Evolutionary conservation across 2,113 vertebrate species (phyloP).

Genomic region (Brachionichthys hirsutus): DNA sequence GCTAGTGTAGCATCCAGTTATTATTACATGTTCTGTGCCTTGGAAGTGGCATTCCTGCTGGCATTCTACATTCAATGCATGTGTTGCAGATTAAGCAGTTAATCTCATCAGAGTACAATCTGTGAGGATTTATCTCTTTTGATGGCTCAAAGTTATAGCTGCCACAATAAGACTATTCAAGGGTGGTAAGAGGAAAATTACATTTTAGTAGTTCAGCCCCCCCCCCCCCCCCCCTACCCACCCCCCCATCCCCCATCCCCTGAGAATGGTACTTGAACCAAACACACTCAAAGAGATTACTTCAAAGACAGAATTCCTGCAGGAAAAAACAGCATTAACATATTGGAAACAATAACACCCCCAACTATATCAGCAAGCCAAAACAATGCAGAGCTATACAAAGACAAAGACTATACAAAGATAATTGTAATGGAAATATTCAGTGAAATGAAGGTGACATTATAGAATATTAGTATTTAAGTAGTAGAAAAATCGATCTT

Average conservation of each 20-base stretch:
- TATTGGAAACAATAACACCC: constrained; percentile 72
- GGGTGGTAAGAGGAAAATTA: constrained; percentile 62
- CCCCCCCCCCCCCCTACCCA: no score
- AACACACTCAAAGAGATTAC: constrained; percentile 65
- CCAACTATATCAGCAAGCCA: constrained; percentile 54
- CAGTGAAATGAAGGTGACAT: constrained; percentile 51
- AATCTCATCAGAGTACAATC: constrained; percentile 75
- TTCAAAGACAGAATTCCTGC: constrained; percentile 72
- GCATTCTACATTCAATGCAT: constrained; percentile 46
- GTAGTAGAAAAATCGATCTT: constrained; percentile 12
- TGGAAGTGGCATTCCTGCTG: constrained; percentile 34
- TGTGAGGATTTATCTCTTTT: constrained; percentile 63
- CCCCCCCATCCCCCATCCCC: constrained; percentile 42
- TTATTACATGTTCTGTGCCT: constrained; percentile 51
- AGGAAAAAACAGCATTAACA: constrained; percentile 69
- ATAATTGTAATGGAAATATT: constrained; percentile 67
- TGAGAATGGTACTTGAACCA: constrained; percentile 54
- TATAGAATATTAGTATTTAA: background rate
- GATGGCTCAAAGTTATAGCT: constrained; percentile 70
- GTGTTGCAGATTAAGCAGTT: constrained; percentile 69
- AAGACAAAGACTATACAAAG: constrained; percentile 32
- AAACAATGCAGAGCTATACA: constrained; percentile 64
- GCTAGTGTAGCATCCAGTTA: constrained; percentile 44
- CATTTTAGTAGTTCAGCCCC: constrained; percentile 65
- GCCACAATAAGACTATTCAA: constrained; percentile 42